phyloP scores from a whole-genome alignment of 2,113 vertebrate genomes.

The Bubalus kerabau region DNA sequence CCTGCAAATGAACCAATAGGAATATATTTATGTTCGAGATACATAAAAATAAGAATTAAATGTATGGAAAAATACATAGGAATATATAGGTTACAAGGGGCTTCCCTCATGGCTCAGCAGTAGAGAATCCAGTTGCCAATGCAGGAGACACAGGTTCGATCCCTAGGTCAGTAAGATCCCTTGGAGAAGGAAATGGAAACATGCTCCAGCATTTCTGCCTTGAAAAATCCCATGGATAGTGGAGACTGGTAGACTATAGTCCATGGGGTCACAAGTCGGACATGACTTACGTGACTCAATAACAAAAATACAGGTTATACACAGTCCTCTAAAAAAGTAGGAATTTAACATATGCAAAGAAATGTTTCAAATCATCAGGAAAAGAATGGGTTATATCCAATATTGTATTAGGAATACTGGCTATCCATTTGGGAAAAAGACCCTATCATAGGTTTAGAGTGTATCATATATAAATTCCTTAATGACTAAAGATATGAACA shows the following conservation, averaged over 20 bases:
- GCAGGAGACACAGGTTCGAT: background rate
- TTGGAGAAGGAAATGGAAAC: background rate
- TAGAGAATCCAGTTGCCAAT: background rate
- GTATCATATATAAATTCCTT: background rate
- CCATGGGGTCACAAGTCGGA: background rate
- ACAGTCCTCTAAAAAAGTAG: background rate
- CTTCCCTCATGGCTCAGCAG: background rate
- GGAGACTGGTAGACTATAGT: background rate
- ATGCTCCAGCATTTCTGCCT: background rate
- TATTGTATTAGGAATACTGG: background rate
- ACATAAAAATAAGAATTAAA: background rate
- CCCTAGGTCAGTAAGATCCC: background rate
- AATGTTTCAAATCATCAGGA: background rate
- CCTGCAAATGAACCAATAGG: background rate
- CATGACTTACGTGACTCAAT: background rate
- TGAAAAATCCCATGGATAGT: background rate
- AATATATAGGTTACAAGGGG: background rate
- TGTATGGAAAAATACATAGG: background rate
- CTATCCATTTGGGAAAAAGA: slow-evolving; percentile 5
- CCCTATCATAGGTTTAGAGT: background rate
- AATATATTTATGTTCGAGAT: background rate
- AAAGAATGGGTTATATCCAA: background rate
- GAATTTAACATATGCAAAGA: background rate
- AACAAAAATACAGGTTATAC: background rate
- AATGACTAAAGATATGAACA: background rate